Base-by-base conservation (phyloP, 2,113 vertebrate species). In the Nycticebus coucang region DNA sequence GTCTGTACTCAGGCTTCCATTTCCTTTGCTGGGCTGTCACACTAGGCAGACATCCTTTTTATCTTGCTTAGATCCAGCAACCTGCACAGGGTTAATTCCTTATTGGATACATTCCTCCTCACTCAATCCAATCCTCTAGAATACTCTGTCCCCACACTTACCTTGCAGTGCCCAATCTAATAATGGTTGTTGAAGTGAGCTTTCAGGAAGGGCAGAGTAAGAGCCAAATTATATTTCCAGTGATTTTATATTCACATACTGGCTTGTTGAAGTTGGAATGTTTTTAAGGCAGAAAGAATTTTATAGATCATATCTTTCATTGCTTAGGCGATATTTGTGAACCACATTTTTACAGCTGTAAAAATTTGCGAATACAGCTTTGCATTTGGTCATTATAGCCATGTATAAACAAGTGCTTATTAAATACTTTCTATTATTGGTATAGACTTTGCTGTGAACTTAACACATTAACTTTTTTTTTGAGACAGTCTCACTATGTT, bases 401-500 rank as follows among this genome's bases (percentile, higher is more conserved):
- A 22, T 17, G 2, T 62, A 28, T 55, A 64, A 10, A 8, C 4
- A 71, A 85, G 6, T 80, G 41, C 28, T 89, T 93, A 24, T 55
- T 84, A 93, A 69, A 62, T 69, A 62, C 12, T 30, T 26, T 75
- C 41, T 83, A 33, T 80, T 74, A 79, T 87, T 95, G 41, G 26
- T 77, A 13, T 66, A 85, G 35, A 79, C 62, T 89, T 93, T 91
- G 35, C 83, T 75, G 2, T 85, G 14, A 0, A 84, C 37, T 90
- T 97, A 64, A 79, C 71, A 96, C 93, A 59, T 50, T 71, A 87
- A 35, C 7, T 88, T 81, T 94, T 50, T 50, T 50, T 50, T 50
- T 50, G 45, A 50, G 45, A 50, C 45, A 50, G 8, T 50, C 45
- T 50, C 45, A 50, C 45, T 50, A 9, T 50, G 45, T 50, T 50